A percentile compares a stretch with the other conserved stretches of the same genome.
Evolutionary conservation across 2,888 invertebrate species (phyloP).

Genomic region (Nymphalis c-album): DNA sequence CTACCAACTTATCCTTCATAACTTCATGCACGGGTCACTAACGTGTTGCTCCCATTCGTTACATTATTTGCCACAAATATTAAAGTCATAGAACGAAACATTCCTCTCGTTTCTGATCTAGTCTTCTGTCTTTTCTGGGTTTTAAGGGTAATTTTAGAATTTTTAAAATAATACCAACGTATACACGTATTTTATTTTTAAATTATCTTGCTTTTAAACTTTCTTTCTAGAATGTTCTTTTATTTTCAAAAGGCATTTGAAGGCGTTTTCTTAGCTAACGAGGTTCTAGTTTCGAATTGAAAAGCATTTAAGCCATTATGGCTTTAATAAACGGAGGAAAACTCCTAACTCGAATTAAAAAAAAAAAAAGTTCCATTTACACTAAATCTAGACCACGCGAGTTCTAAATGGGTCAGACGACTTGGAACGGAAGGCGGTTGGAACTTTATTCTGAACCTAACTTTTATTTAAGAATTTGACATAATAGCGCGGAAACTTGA

Average conservation of each 20-base stretch:
- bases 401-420: slow-evolving; percentile 23
- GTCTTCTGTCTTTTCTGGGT: not conserved
- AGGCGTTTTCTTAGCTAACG: no score
- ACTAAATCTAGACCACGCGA: slow-evolving; percentile 14
- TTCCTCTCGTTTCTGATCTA: not conserved
- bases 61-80: not conserved
- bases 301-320: not conserved
- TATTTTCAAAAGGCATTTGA: no score
- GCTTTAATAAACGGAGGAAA: not conserved
- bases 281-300: not conserved
- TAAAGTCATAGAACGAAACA: not conserved
- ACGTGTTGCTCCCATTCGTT: no score
- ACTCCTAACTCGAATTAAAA: slow-evolving; percentile 4
- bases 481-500: slow-evolving; percentile 1
- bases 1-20: no score
- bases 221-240: no score
- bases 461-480: slow-evolving; percentile 12
- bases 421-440: slow-evolving; percentile 16
- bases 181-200: no score
- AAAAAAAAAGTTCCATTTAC: slow-evolving; percentile 21
- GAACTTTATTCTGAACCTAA: slow-evolving; percentile 10
- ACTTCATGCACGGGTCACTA: not conserved
- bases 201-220: no score
- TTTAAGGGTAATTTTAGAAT: not conserved
- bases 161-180: no score